Percentiles rank a stretch among this genome's conserved stretches.
Conservation (phyloP, 2,888 invertebrate species). For the Thumatha senex region DNA sequence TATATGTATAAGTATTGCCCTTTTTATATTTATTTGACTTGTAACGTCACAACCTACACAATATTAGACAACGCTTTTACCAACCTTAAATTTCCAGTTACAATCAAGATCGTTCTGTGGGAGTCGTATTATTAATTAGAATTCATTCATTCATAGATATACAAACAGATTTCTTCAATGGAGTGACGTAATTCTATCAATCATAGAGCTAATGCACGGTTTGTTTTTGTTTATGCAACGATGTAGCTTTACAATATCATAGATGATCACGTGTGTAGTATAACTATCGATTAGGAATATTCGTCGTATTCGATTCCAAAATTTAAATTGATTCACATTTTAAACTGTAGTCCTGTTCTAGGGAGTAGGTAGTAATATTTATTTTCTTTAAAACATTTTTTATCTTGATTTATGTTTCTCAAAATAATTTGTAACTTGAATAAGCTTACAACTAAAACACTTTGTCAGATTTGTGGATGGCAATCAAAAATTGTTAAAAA, state of each 20-base stretch:
- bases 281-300: background rate
- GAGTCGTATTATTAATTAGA: slow-evolving; percentile 46
- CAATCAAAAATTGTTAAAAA: no score
- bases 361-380: no score
- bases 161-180: slow-evolving; percentile 52
- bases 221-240: slow-evolving; percentile 68
- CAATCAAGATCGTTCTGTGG: slow-evolving; percentile 36
- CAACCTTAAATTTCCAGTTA: background rate
- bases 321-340: background rate
- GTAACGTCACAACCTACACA: slow-evolving; percentile 6
- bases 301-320: slow-evolving; percentile 2
- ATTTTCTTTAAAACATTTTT: no score
- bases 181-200: slow-evolving; percentile 52
- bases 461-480: no score
- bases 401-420: background rate
- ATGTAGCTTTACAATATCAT: slow-evolving; percentile 34
- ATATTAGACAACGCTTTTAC: background rate
- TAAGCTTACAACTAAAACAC: background rate
- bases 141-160: slow-evolving; percentile 58
- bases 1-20: no score
- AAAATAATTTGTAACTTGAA: background rate
- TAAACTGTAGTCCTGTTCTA: no score
- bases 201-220: slow-evolving; percentile 69
- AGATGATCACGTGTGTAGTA: slow-evolving; percentile 14
- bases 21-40: no score